Evolutionary conservation across 2,797 vertebrate genomes (phyloP).

Genomic region (Rhodeus uyekii): DNA sequence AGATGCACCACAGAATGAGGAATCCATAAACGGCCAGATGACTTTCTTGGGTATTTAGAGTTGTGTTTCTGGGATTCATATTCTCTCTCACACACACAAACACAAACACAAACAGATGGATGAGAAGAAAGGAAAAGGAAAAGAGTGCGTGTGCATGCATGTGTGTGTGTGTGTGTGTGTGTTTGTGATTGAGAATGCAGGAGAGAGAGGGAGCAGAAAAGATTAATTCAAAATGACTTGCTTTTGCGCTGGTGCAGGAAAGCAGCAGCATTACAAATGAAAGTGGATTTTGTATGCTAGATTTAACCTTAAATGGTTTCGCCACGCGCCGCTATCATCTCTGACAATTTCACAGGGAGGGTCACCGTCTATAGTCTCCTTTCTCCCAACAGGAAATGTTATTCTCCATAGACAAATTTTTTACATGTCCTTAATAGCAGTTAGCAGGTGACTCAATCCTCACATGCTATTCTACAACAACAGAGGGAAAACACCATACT

Average conservation of each 20-base stretch:
- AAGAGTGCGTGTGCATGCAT: constrained; percentile 20
- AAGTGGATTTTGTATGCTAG: constrained; percentile 64
- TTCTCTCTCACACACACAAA: not conserved
- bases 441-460: constrained; percentile 30
- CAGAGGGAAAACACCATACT: constrained; percentile 3
- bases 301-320: constrained; percentile 64
- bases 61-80: constrained; percentile 38
- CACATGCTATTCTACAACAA: not conserved
- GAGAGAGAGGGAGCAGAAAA: constrained; percentile 42
- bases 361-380: constrained; percentile 35
- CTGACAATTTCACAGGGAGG: constrained; percentile 41
- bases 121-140: constrained; percentile 6
- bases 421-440: constrained; percentile 34
- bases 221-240: constrained; percentile 54
- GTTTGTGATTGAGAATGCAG: constrained; percentile 36
- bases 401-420: constrained; percentile 47
- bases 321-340: constrained; percentile 50
- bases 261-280: constrained; percentile 55
- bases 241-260: constrained; percentile 46
- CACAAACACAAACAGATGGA: constrained; percentile 17
- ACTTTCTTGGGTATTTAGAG: constrained; percentile 44
- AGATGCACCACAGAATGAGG: constrained; percentile 38
- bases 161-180: constrained; percentile 8
- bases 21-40: constrained; percentile 25
- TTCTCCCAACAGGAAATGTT: constrained; percentile 49